phyloP scores from a whole-genome alignment of 2,113 vertebrate genomes.

The Heloderma charlesbogerti region DNA sequence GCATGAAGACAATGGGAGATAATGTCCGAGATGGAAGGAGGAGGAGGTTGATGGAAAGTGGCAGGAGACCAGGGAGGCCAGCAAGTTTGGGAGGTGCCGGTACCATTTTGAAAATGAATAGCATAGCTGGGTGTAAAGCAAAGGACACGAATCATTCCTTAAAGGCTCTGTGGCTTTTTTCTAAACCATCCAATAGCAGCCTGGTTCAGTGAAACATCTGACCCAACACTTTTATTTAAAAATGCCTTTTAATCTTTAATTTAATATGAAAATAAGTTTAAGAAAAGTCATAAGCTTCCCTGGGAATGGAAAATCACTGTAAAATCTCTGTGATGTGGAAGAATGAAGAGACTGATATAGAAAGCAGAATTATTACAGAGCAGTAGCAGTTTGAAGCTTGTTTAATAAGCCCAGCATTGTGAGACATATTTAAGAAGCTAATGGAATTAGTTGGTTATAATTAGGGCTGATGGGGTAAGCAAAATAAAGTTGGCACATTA shows the following conservation, averaged over 20 bases:
- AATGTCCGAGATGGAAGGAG: not conserved
- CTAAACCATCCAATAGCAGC: not conserved
- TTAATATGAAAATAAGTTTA: constrained; percentile 44
- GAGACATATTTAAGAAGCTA: constrained; percentile 75
- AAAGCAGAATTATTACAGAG: constrained; percentile 62
- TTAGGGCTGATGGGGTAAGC: constrained; percentile 64
- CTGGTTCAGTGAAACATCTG: not conserved
- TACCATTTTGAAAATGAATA: not conserved
- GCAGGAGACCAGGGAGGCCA: not conserved
- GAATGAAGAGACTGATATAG: constrained; percentile 49
- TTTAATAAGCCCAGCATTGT: constrained; percentile 65
- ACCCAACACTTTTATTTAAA: constrained; percentile 11
- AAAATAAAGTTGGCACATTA: constrained; percentile 62
- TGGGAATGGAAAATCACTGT: constrained; percentile 49
- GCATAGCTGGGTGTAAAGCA: not conserved
- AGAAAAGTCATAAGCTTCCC: constrained; percentile 37
- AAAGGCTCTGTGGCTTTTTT: not conserved
- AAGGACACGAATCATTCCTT: not conserved
- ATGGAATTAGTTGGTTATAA: constrained; percentile 75
- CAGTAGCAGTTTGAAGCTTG: constrained; percentile 46
- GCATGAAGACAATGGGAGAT: not conserved
- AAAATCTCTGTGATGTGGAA: constrained; percentile 63
- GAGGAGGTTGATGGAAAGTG: no score
- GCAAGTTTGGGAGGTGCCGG: not conserved
- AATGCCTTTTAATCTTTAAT: constrained; percentile 13